These are phyloP conservation scores for Athrips mouffetella DNA, from an alignment of 2,888 invertebrate genomes.

Conservation along the genomic window DNA sequence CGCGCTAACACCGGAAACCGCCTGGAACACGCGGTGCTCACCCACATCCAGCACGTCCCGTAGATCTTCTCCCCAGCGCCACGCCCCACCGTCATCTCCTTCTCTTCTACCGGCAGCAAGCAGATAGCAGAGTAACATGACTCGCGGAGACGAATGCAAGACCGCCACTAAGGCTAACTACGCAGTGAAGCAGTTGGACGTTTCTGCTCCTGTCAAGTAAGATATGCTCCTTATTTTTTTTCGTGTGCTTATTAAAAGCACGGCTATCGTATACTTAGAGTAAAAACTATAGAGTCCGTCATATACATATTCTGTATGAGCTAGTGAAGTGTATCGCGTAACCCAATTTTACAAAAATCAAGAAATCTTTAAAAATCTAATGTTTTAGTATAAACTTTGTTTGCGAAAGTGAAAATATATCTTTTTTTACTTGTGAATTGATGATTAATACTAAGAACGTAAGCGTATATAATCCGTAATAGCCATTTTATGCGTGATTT, in stretches of 20 bases:
- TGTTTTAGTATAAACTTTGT: too few species aligned
- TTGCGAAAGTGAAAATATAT: too few species aligned
- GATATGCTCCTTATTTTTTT: constrained; percentile 25
- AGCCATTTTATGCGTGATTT: too few species aligned
- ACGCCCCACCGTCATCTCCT: constrained; percentile 41
- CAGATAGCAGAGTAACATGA: constrained; percentile 56
- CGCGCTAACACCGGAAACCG: constrained; percentile 91
- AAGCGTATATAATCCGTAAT: too few species aligned
- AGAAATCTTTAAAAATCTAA: too few species aligned
- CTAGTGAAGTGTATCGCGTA: too few species aligned
- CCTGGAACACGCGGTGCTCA: constrained; percentile 89
- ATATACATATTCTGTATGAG: too few species aligned
- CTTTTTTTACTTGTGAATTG: too few species aligned
- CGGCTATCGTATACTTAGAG: too few species aligned
- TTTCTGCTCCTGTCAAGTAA: constrained; percentile 62
- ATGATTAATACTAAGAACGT: too few species aligned
- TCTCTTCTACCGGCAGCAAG: constrained; percentile 50
- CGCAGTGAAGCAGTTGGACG: constrained; percentile 63
- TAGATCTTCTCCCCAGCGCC: constrained; percentile 64
- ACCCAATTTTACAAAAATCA: too few species aligned
- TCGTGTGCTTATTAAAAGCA: not conserved
- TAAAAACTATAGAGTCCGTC: too few species aligned
- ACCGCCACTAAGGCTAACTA: constrained; percentile 62
- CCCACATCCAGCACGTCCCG: constrained; percentile 91
- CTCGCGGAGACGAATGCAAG: constrained; percentile 73